These are phyloP conservation scores for Allophyes oxyacanthae DNA, from an alignment of 2,888 invertebrate genomes.

Conservation along the genomic window DNA sequence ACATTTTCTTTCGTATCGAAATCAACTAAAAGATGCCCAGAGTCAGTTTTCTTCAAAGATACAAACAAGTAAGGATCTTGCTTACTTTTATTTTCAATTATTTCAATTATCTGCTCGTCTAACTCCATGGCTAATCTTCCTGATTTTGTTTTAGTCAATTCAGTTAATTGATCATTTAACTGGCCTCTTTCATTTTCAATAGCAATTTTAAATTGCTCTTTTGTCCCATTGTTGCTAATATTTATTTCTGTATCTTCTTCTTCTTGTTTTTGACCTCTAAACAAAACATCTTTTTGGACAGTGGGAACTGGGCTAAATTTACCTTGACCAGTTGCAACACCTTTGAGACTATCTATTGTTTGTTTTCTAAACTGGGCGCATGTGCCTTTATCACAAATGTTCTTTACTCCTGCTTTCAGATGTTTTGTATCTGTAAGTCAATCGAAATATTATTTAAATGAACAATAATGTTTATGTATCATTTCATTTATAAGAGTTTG, in stretches of 20 bases:
- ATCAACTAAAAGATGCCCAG: conserved; percentile 58
- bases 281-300: conserved; percentile 12
- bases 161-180: conserved; percentile 35
- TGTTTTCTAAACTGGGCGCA: conserved; percentile 32
- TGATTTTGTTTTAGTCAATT: conserved; percentile 59
- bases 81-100: conserved; percentile 60
- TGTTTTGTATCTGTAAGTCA: conserved; percentile 72
- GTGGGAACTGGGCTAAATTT: conserved; percentile 11
- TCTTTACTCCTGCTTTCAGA: conserved; percentile 57
- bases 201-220: conserved; percentile 36
- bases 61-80: conserved; percentile 53
- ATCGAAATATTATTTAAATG: conserved; percentile 28
- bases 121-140: conserved; percentile 63
- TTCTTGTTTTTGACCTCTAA: conserved; percentile 18
- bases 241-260: conserved; percentile 8
- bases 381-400: conserved; percentile 49
- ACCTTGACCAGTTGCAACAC: background rate
- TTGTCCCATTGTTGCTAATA: conserved; percentile 18
- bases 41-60: conserved; percentile 56
- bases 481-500: conserved; percentile 7
- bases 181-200: conserved; percentile 35
- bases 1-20: conserved; percentile 49
- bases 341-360: conserved; percentile 11
- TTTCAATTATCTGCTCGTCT: conserved; percentile 61
- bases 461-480: conserved; percentile 4